Evolutionary conservation across 2,888 invertebrate genomes (phyloP), one percentile per base, ranked within the genome.

Genomic region (Fragum fragum): DNA sequence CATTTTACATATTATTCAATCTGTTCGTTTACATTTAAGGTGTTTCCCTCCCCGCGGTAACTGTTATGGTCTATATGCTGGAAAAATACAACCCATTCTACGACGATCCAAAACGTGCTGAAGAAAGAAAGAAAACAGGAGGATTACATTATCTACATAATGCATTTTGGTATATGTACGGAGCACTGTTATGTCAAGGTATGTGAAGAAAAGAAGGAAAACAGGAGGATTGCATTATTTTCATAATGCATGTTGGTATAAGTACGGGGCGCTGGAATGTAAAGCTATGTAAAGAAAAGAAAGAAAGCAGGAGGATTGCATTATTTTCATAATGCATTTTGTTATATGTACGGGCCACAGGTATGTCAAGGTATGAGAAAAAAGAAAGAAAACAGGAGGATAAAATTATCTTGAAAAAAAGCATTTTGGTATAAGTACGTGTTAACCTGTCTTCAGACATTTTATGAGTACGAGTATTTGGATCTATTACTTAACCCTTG

Each of bases 371-470:
- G 88, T 88, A 86, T 28, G 69, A 68, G 3, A 77, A n/a, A 63
- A 57, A 1, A 18, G 79, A 29, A 36, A 66, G 26, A 47, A 70
- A 52, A 76, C 57, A 26, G 68, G 79, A 11, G 82, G 85, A 26
- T 68, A 82, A n/a, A 76, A 84, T 52, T 73, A 70, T 2, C 81
- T 81, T 29, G 76, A 85, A 9, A n/a, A n/a, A 86, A 87, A 42
- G 83, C 87, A 90, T 95, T 97, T 53, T 86, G 86, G 86, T 87
- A 85, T 39, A 85, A 85, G 79, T 85, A 85, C 32, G 87, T 86
- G 16, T 86, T 84, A 21, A n/a, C n/a, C n/a, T n/a, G n/a, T n/a
- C n/a, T n/a, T n/a, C n/a, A n/a, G n/a, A n/a, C n/a, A n/a, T n/a
- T n/a, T n/a, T n/a, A n/a, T n/a, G n/a, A n/a, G n/a, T n/a, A n/a